These are phyloP conservation scores for Tragelaphus eurycerus DNA, from an alignment of 2,797 vertebrate genomes.

Conservation along the genomic window DNA sequence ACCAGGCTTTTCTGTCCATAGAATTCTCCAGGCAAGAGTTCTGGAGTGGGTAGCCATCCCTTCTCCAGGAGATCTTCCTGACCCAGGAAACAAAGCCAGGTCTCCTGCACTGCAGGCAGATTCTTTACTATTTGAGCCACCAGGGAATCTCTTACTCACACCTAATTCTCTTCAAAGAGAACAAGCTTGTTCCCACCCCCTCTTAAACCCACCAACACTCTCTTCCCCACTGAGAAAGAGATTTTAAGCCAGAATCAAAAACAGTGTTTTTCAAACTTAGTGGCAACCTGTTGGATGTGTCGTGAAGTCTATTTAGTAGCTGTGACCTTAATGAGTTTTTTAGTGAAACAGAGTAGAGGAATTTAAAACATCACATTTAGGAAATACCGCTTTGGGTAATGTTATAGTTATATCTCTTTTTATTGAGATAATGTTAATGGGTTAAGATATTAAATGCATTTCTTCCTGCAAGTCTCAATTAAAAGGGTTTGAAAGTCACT, in stretches of 20 bases:
- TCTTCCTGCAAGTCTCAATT: background rate
- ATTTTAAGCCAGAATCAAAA: background rate
- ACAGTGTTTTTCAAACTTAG: background rate
- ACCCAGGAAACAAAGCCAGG: background rate
- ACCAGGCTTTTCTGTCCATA: background rate
- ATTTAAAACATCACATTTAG: background rate
- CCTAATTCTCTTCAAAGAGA: background rate
- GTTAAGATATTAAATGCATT: background rate
- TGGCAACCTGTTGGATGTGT: background rate
- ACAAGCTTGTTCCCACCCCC: background rate
- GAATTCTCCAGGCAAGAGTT: background rate
- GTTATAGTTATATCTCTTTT: background rate
- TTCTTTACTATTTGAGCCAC: background rate
- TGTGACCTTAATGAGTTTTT: background rate
- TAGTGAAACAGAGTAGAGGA: background rate
- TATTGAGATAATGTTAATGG: background rate
- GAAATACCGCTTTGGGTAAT: background rate
- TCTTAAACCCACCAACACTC: background rate
- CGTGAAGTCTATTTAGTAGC: background rate
- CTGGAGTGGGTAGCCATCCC: background rate
- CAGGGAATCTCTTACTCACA: background rate
- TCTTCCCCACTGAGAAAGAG: background rate
- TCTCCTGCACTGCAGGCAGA: background rate
- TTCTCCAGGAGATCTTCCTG: background rate
- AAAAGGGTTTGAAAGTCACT: background rate